Percentiles rank a stretch among this genome's conserved stretches.
phyloP scores from a whole-genome alignment of 2,888 invertebrate genomes.

The Hemithea aestivaria region DNA sequence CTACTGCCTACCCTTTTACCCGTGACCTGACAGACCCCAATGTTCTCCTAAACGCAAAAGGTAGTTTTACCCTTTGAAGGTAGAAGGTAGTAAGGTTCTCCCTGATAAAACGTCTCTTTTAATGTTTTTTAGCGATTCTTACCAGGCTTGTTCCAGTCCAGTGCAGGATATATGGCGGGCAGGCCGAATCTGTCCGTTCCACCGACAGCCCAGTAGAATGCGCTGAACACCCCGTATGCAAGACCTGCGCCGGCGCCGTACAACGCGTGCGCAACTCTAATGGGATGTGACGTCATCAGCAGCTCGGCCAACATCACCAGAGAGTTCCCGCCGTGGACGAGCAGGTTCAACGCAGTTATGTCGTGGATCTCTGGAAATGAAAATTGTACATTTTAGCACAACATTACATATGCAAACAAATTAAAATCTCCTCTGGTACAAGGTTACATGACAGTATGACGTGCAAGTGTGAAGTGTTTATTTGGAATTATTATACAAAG shows the following conservation, averaged over 20 bases:
- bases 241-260: constrained; percentile 81
- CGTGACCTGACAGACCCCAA: no score
- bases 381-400: no score
- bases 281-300: constrained; percentile 84
- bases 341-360: constrained; percentile 83
- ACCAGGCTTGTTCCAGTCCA: constrained; percentile 86
- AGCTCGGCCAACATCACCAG: constrained; percentile 86
- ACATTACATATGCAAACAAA: no score
- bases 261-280: constrained; percentile 82
- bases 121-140: constrained; percentile 13
- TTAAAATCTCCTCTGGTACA: no score
- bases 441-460: no score
- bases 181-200: constrained; percentile 75
- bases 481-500: no score
- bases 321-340: constrained; percentile 88
- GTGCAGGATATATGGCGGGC: constrained; percentile 84
- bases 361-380: constrained; percentile 74
- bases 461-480: no score
- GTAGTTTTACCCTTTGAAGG: no score
- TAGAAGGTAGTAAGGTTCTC: no score
- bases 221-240: constrained; percentile 71
- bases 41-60: no score
- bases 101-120: no score
- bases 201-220: constrained; percentile 68
- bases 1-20: no score